Evolutionary conservation across 1,140 invertebrate genomes (phyloP).

Genomic region (Xylocopa sonorina): DNA sequence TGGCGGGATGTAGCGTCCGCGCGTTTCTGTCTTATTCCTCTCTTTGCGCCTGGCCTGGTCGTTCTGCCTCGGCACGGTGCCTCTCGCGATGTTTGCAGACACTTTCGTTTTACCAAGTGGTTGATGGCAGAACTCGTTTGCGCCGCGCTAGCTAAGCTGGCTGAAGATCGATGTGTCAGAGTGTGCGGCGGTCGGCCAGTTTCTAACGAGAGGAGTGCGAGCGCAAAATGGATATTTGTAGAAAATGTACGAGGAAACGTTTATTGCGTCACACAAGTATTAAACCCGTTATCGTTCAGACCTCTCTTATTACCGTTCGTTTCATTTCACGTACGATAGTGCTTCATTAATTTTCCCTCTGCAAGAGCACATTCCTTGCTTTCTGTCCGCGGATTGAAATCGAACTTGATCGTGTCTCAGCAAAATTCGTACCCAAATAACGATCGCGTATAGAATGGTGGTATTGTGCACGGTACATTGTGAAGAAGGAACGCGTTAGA

Average conservation of each 20-base stretch:
- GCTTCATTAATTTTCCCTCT: no score
- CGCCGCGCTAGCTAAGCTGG: neutral
- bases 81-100: neutral
- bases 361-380: no score
- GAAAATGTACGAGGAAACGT: no score
- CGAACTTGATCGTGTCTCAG: no score
- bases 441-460: neutral
- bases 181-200: neutral
- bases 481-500: constrained; percentile 44
- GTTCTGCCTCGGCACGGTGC: neutral
- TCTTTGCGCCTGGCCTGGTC: neutral
- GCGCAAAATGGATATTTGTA: no score
- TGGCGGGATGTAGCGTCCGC: neutral
- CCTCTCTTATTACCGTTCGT: no score
- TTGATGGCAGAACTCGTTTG: neutral
- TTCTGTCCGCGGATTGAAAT: no score
- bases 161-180: neutral
- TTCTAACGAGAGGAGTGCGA: no score
- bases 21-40: neutral
- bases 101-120: constrained; percentile 27
- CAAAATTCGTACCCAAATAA: neutral
- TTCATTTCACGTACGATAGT: no score
- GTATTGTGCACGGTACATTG: constrained; percentile 11
- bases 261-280: no score
- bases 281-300: no score